These are phyloP conservation scores for Dryobotodes eremita DNA, from an alignment of 2,888 invertebrate genomes.

Conservation along the genomic window DNA sequence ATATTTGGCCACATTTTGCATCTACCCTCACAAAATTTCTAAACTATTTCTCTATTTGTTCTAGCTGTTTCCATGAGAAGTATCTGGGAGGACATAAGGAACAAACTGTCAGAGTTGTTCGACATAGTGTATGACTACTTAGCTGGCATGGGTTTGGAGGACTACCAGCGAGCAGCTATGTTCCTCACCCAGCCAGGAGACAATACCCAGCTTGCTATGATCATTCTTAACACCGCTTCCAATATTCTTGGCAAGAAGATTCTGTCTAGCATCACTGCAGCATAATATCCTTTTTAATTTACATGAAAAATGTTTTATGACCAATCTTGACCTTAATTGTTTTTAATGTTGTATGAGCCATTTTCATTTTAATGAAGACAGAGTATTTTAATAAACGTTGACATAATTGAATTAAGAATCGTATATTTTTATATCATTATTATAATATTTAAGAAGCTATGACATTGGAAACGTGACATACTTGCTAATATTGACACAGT, in stretches of 20 bases:
- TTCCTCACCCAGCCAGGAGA: constrained; percentile 74
- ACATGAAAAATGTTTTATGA: neutral
- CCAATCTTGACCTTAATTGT: constrained; percentile 2
- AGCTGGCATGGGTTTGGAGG: constrained; percentile 82
- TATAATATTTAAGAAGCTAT: neutral
- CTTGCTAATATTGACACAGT: constrained; percentile 18
- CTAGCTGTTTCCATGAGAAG: constrained; percentile 85
- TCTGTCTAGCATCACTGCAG: constrained; percentile 76
- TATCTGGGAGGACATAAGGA: constrained; percentile 82
- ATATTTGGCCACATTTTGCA: neutral
- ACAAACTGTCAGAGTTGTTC: constrained; percentile 79
- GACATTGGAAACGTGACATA: constrained; percentile 43
- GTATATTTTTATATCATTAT: neutral
- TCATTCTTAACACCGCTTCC: constrained; percentile 81
- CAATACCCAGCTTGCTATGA: constrained; percentile 76
- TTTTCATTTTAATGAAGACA: constrained; percentile 50
- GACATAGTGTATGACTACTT: constrained; percentile 87
- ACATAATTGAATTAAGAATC: constrained; percentile 14
- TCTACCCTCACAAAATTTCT: constrained; percentile 13
- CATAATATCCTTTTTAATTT: constrained; percentile 52
- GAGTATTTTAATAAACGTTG: constrained; percentile 60
- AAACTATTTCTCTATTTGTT: constrained; percentile 38
- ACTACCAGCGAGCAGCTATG: constrained; percentile 79
- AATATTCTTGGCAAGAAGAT: constrained; percentile 81
- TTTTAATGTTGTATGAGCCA: neutral